Percentiles rank a stretch among this genome's conserved stretches.
phyloP scores from a whole-genome alignment of 2,888 invertebrate genomes.

The Horisme vitalbata region DNA sequence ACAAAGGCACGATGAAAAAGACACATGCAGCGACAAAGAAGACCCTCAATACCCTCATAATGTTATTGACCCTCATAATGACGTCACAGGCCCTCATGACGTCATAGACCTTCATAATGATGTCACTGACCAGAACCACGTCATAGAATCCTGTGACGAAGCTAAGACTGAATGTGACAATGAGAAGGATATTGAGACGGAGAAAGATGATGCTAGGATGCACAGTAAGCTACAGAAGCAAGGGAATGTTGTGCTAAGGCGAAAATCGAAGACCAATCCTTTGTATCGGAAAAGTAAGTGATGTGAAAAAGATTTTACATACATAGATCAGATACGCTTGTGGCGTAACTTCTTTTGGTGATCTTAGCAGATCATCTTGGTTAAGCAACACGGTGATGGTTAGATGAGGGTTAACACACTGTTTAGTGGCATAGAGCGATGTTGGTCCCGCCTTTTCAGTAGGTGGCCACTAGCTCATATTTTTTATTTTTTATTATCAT shows the following conservation, averaged over 20 bases:
- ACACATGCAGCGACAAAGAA: conserved; percentile 87
- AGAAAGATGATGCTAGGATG: conserved; percentile 39
- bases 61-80: conserved; percentile 11
- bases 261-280: conserved; percentile 86
- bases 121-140: no score
- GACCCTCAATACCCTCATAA: conserved; percentile 46
- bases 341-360: no score
- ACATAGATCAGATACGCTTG: no score
- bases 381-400: no score
- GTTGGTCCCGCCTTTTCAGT: no score
- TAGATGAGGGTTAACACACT: no score
- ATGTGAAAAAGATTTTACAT: no score
- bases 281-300: conserved; percentile 87
- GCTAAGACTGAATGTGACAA: conserved; percentile 61
- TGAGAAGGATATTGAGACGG: conserved; percentile 58
- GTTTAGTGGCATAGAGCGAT: no score
- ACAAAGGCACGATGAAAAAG: conserved; percentile 87
- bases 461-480: no score
- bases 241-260: conserved; percentile 82
- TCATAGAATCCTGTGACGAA: conserved; percentile 56
- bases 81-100: no score
- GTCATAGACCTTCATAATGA: conserved; percentile 13
- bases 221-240: conserved; percentile 66
- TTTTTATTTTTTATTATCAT: no score
- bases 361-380: no score